Conservation (phyloP, 2,888 invertebrate genomes). For the Drosophila borborema region DNA sequence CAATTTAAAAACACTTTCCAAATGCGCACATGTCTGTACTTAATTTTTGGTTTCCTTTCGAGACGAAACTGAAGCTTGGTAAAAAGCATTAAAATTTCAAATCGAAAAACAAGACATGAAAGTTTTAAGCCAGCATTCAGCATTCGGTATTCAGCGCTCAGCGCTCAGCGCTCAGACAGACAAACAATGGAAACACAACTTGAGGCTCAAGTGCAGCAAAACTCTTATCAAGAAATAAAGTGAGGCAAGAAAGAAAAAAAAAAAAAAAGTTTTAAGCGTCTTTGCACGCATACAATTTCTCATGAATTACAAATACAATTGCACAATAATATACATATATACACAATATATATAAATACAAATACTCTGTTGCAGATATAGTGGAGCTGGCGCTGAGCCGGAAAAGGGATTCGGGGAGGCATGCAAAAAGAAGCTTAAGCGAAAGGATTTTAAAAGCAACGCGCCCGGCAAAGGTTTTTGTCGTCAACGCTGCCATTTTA, state of each 20-base stretch:
- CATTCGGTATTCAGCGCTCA: constrained; percentile 2
- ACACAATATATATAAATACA: constrained; percentile 20
- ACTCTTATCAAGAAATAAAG: constrained; percentile 70
- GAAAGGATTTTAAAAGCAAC: constrained; percentile 66
- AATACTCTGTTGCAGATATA: constrained; percentile 26
- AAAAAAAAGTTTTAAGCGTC: constrained; percentile 72
- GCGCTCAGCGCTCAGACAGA: constrained; percentile 12
- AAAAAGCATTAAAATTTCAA: constrained; percentile 55
- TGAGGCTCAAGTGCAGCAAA: constrained; percentile 64
- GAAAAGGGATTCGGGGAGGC: constrained; percentile 34
- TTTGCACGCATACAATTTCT: constrained; percentile 78
- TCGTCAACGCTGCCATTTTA: constrained; percentile 43
- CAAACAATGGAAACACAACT: constrained; percentile 60
- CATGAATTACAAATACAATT: constrained; percentile 77
- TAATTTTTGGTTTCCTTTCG: not conserved
- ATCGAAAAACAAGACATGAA: constrained; percentile 48
- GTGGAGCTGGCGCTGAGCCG: constrained; percentile 8
- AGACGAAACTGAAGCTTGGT: constrained; percentile 1
- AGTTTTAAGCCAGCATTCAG: constrained; percentile 62
- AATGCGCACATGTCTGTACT: constrained; percentile 1
- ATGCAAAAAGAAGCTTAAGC: constrained; percentile 68
- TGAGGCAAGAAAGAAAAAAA: constrained; percentile 30
- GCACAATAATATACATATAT: constrained; percentile 65
- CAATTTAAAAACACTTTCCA: constrained; percentile 16
- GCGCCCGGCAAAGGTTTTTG: constrained; percentile 44